Percentiles rank a stretch among this genome's conserved stretches.
Conservation (phyloP, 2,797 vertebrate species). For the Siniperca scherzeri region DNA sequence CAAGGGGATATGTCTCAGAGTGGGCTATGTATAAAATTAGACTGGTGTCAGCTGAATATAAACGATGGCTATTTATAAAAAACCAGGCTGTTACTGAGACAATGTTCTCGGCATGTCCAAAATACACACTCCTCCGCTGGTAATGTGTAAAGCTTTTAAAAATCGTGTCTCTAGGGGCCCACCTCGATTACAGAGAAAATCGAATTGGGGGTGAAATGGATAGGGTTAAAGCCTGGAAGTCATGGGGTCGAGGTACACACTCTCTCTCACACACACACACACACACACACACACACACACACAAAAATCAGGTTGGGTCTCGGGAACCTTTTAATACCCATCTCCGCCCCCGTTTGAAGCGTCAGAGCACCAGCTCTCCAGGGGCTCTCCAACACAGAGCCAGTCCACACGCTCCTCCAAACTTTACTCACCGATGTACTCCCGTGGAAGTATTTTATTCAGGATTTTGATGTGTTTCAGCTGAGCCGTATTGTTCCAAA, state of each 20-base stretch:
- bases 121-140: slow-evolving; percentile 29
- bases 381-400: slow-evolving; percentile 70
- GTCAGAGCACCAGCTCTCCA: slow-evolving; percentile 79
- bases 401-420: slow-evolving; percentile 74
- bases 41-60: slow-evolving; percentile 82
- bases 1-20: slow-evolving; percentile 61
- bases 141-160: slow-evolving; percentile 53
- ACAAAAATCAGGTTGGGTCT: slow-evolving; percentile 78
- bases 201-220: slow-evolving; percentile 38
- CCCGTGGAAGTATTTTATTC: slow-evolving; percentile 64
- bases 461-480: slow-evolving; percentile 53
- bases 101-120: slow-evolving; percentile 69
- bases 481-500: slow-evolving; percentile 42
- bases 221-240: slow-evolving; percentile 73
- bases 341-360: slow-evolving; percentile 81
- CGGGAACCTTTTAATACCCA: slow-evolving; percentile 84
- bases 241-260: slow-evolving; percentile 83
- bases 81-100: slow-evolving; percentile 75
- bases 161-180: slow-evolving; percentile 49
- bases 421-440: slow-evolving; percentile 81
- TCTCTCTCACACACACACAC: slow-evolving; percentile 43
- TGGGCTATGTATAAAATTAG: slow-evolving; percentile 80
- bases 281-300: slow-evolving; percentile 38
- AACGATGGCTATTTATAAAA: slow-evolving; percentile 82
- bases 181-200: slow-evolving; percentile 29